phyloP scores from a whole-genome alignment of 35 echinoderm and acorn worm genomes.

The Acanthaster planci region DNA sequence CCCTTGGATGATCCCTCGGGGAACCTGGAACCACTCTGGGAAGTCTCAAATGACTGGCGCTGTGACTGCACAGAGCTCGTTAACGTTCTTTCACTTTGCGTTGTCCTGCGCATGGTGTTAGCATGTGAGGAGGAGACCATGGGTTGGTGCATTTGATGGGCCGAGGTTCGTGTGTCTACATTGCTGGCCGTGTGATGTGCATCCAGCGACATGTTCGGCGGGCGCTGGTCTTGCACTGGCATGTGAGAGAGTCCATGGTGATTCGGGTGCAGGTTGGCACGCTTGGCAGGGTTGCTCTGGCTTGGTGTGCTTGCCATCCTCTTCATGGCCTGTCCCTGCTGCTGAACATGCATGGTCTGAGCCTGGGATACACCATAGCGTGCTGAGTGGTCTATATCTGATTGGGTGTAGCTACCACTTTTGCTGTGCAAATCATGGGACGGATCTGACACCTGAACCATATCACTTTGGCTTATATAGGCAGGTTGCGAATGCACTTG shows the following conservation, averaged over 20 bases:
- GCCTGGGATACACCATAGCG: not conserved
- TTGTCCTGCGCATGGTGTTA: not conserved
- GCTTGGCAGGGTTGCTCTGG: constrained; percentile 16
- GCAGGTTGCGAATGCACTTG: constrained; percentile 1
- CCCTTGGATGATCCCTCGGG: not conserved
- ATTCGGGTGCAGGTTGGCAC: constrained; percentile 11
- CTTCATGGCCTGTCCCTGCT: constrained; percentile 3
- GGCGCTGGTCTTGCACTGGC: not conserved
- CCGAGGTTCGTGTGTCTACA: not conserved
- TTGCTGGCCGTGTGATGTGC: not conserved
- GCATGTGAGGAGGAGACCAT: constrained; percentile 19
- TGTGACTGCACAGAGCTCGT: not conserved
- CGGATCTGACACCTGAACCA: constrained; percentile 21
- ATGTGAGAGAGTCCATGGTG: not conserved
- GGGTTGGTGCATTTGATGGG: not conserved
- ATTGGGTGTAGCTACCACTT: constrained; percentile 1
- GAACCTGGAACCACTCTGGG: not conserved
- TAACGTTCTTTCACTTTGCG: constrained; percentile 12
- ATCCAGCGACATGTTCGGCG: not conserved
- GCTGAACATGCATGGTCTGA: not conserved
- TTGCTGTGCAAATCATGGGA: constrained; percentile 5
- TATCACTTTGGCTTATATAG: constrained; percentile 1
- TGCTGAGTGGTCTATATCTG: not conserved
- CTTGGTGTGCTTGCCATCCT: not conserved
- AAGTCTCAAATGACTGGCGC: not conserved